Base-by-base conservation (phyloP, 2,113 vertebrate genomes). In the Scomber colias region DNA sequence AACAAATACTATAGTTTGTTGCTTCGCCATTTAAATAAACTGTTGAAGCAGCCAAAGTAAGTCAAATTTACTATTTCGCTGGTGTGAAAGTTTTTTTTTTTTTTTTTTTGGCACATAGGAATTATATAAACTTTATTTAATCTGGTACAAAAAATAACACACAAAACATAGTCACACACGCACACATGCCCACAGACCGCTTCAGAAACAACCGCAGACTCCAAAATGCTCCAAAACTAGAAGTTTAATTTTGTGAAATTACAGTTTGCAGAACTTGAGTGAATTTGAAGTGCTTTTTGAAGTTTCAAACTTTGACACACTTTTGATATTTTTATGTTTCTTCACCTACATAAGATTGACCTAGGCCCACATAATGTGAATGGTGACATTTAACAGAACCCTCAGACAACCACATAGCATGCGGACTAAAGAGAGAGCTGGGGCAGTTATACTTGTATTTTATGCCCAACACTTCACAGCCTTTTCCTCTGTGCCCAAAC, bases 401-500 rank as follows among this genome's bases (percentile, higher is more conserved):
- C 46, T 35, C n/a, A 13, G 2, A 48, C 44, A 9, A 1, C 2
- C 44, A 10, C 3, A 15, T 40, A 63, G 13, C 50, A 9, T 24
- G 21, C 53, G 19, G 61, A 49, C n/a, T 9, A 12, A 31, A 69
- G 35, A 46, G 35, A 70, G 62, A 5, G 14, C 14, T n/a, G 30
- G 10, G 2, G 40, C 73, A 79, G 73, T 8, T 27, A 0, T 49
- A 71, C 54, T 56, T 85, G 51, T 69, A 6, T 66, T 40, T 51
- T 31, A 44, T 74, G 12, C 24, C 48, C 62, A 16, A 16, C 57
- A 48, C 46, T 50, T 63, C n/a, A 2, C 59, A 19, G 19, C 45
- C 46, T 67, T 54, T 31, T 24, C 81, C 55, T 74, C 74, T 54
- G 44, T 54, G 53, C 30, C 63, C 31, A 19, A 81, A 56, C 61